Conservation (phyloP, 2,113 vertebrate genomes). For the Takifugu flavidus region DNA sequence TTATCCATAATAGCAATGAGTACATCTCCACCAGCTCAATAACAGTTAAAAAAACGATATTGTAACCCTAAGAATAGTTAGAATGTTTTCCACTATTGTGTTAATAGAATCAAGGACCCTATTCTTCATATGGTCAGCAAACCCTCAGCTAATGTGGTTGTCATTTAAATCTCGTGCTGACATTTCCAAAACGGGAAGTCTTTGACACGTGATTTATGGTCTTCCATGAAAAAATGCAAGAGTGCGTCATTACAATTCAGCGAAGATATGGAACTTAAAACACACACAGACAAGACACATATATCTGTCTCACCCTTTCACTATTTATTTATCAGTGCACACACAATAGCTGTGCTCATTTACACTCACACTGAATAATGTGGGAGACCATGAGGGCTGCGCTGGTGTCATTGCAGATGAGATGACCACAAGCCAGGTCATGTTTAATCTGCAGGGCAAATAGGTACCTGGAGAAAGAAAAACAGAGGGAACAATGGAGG, state of each 20-base stretch:
- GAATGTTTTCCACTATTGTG: too few relatives aligned
- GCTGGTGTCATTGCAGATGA: constrained; percentile 91
- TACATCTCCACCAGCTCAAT: constrained; percentile 27
- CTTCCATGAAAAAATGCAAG: too few relatives aligned
- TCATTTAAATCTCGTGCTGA: background rate
- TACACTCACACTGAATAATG: constrained; percentile 91
- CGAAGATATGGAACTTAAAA: background rate
- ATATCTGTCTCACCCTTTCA: too few relatives aligned
- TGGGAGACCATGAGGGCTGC: constrained; percentile 92
- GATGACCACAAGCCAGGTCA: constrained; percentile 86
- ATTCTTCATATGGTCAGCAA: too few relatives aligned
- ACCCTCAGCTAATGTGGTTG: constrained; percentile 3
- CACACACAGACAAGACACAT: background rate
- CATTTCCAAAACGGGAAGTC: background rate
- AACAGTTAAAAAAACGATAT: background rate
- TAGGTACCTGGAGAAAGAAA: constrained; percentile 83
- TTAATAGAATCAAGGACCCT: too few relatives aligned
- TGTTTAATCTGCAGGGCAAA: constrained; percentile 97
- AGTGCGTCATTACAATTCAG: too few relatives aligned
- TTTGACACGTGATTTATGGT: constrained; percentile 9
- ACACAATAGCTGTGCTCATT: background rate
- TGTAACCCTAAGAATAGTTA: too few relatives aligned
- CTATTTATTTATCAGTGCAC: too few relatives aligned
- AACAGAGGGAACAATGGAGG: background rate
- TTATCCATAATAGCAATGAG: constrained; percentile 10